A percentile compares a stretch with the other conserved stretches of the same genome.
These are phyloP conservation scores for Neoseiulus cucumeris DNA, from an alignment of 1,140 invertebrate species.

Conservation along the genomic window DNA sequence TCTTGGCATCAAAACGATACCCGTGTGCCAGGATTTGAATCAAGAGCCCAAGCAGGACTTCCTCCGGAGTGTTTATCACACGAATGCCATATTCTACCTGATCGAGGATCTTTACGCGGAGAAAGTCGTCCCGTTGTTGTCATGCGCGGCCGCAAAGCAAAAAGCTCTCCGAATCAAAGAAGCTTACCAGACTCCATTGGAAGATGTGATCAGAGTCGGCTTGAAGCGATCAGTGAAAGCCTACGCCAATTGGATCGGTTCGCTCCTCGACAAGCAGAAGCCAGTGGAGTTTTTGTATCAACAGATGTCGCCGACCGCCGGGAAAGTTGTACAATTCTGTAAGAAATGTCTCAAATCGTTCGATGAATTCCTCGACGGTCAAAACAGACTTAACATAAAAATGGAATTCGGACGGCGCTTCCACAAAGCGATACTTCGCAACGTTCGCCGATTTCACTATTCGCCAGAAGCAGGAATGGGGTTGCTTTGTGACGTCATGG, in stretches of 20 bases:
- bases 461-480: not conserved
- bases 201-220: not conserved
- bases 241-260: not conserved
- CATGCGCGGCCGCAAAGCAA: not conserved
- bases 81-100: conserved; percentile 7
- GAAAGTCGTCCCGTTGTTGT: not conserved
- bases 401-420: not conserved
- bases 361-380: not conserved
- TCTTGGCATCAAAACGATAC: conserved; percentile 8
- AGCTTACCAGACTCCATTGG: not conserved
- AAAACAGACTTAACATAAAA: not conserved
- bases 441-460: not conserved
- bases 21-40: not conserved
- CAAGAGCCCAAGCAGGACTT: conserved; percentile 6
- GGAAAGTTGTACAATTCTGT: not conserved
- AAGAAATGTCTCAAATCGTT: not conserved
- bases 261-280: not conserved
- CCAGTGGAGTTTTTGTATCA: not conserved
- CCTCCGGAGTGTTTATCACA: not conserved
- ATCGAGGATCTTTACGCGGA: not conserved
- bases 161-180: not conserved
- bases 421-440: not conserved
- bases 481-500: not conserved
- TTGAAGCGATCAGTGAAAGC: not conserved
- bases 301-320: not conserved